Conservation (phyloP, 1,140 invertebrate genomes). For the Macrobrachium rosenbergii region DNA sequence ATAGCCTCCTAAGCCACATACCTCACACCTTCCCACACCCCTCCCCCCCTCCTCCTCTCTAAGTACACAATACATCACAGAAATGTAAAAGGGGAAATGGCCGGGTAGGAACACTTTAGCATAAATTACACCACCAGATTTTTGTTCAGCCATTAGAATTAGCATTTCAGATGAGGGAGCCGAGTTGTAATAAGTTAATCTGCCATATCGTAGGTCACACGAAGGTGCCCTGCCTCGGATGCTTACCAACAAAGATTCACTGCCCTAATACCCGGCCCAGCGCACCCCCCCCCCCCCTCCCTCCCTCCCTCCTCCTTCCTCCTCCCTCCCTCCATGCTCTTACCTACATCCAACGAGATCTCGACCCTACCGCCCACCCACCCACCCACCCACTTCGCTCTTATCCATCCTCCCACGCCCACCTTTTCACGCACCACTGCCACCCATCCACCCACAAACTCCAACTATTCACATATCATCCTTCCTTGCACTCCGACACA, state of each 20-base stretch:
- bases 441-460: background rate
- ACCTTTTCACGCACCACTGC: background rate
- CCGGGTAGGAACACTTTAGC: slow-evolving; percentile 56
- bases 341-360: background rate
- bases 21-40: background rate
- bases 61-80: slow-evolving; percentile 62
- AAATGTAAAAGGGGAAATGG: slow-evolving; percentile 59
- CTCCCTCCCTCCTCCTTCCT: background rate
- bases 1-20: background rate
- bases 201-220: slow-evolving; percentile 57
- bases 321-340: too few species aligned
- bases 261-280: background rate
- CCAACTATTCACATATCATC: background rate
- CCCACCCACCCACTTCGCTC: background rate
- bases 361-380: background rate
- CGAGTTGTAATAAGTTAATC: slow-evolving; percentile 61
- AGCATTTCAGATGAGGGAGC: slow-evolving; percentile 61
- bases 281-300: slow-evolving; percentile 1
- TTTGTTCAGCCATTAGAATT: slow-evolving; percentile 62
- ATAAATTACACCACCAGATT: slow-evolving; percentile 59
- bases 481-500: background rate
- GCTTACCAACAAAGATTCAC: slow-evolving; percentile 12
- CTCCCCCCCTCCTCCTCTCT: slow-evolving; percentile 8
- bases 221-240: slow-evolving; percentile 31
- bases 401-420: background rate